Percentiles rank a stretch among this genome's conserved stretches.
These are phyloP conservation scores for Tachysurus fulvidraco DNA, from an alignment of 2,113 vertebrate genomes.

Conservation along the genomic window DNA sequence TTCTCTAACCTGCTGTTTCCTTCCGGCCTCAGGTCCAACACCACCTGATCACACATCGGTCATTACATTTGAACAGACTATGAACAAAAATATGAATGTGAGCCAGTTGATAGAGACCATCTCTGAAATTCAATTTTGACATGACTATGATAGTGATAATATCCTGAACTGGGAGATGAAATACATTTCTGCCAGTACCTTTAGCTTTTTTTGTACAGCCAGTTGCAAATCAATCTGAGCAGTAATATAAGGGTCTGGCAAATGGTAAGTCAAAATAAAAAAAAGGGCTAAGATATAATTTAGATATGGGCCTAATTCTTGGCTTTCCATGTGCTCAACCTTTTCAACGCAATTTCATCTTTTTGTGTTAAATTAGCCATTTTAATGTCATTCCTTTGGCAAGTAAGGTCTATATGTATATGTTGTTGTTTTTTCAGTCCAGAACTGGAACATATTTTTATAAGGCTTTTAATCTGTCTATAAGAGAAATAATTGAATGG, in stretches of 20 bases:
- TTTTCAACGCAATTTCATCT: constrained; percentile 30
- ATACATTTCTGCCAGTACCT: constrained; percentile 12
- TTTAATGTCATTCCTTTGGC: neutral
- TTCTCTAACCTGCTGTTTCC: constrained; percentile 34
- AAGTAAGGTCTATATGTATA: neutral
- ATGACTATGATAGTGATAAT: neutral
- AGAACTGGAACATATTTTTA: constrained; percentile 4
- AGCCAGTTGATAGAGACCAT: neutral
- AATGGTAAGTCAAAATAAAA: constrained; percentile 10
- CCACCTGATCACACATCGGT: constrained; percentile 12
- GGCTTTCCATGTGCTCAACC: constrained; percentile 2
- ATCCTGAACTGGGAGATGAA: neutral
- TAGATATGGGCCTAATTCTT: neutral
- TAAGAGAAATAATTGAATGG: neutral
- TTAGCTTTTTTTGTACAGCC: neutral
- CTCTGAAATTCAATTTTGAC: constrained; percentile 29
- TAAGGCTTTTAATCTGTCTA: neutral
- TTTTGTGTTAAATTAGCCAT: constrained; percentile 17
- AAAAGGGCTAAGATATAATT: constrained; percentile 10
- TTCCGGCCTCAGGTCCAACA: constrained; percentile 33
- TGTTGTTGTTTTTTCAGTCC: neutral
- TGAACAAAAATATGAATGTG: neutral
- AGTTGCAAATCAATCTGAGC: constrained; percentile 2
- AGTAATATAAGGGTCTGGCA: constrained; percentile 2
- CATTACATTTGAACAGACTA: constrained; percentile 2